phyloP scores from a whole-genome alignment of 2,113 vertebrate species.

The Stigmatopora nigra region DNA sequence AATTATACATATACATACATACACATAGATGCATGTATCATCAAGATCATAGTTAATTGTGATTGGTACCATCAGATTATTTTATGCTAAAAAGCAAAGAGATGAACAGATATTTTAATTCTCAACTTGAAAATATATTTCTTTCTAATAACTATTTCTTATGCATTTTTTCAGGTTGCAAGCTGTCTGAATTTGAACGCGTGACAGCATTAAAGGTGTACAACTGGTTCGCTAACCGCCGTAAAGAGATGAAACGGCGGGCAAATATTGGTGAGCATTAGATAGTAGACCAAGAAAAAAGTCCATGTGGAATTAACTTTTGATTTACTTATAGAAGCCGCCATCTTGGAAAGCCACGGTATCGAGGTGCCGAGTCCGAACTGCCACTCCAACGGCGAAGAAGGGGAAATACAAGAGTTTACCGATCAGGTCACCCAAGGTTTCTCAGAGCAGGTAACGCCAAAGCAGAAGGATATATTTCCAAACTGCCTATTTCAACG shows the following conservation, averaged over 20 bases:
- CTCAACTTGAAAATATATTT: too few species aligned
- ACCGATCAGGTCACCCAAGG: slow-evolving; percentile 68
- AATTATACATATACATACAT: too few species aligned
- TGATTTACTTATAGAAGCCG: slow-evolving; percentile 65
- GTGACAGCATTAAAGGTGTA: slow-evolving; percentile 78
- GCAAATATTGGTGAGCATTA: slow-evolving; percentile 72
- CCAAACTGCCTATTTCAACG: too few species aligned
- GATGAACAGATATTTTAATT: too few species aligned
- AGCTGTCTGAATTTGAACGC: slow-evolving; percentile 76
- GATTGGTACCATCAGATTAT: too few species aligned
- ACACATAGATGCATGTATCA: too few species aligned
- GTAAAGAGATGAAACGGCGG: slow-evolving; percentile 80
- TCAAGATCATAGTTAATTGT: too few species aligned
- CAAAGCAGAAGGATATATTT: too few species aligned
- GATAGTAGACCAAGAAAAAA: background rate
- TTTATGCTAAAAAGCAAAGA: too few species aligned
- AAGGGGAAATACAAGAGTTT: slow-evolving; percentile 72
- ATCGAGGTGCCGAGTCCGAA: slow-evolving; percentile 77
- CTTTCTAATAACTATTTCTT: background rate
- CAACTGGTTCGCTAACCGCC: slow-evolving; percentile 79
- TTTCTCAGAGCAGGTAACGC: slow-evolving; percentile 56
- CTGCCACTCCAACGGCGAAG: slow-evolving; percentile 76
- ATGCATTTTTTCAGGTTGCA: slow-evolving; percentile 59
- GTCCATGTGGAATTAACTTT: background rate
- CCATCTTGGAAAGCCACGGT: slow-evolving; percentile 77